Base-by-base conservation (phyloP, 2,113 vertebrate genomes). In the Boleophthalmus pectinirostris region DNA sequence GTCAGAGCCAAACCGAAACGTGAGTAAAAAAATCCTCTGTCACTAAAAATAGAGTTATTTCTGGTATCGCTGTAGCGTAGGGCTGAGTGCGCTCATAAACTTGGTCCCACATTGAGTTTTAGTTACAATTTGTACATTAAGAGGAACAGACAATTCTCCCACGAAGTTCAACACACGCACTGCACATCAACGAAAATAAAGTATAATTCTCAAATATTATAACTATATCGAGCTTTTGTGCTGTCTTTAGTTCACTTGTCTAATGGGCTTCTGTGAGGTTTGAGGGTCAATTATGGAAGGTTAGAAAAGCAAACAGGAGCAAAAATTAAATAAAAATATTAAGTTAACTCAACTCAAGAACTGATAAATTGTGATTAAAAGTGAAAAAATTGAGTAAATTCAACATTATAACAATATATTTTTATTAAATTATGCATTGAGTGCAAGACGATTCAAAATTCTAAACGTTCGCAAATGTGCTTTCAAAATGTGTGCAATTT, bases 111-210 rank as follows among this genome's bases (percentile, higher is more conserved):
- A 24, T 14, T 24, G 56, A 57, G 4, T 25, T 25, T 25, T 25
- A 89, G 82, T 83, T 90, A 82, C 84, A 85, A 64, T 89, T 89
- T 77, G 83, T 80, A 91, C 90, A 93, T 82, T 92, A 85, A 91
- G 89, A 91, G 24, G 23, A 58, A 58, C 56, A 15, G 83, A 89
- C 78, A 84, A 46, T 88, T 91, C 91, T 69, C 69, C 20, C 58
- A 61, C 58, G 15, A 61, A 61, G 24, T 9, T 54, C 51, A 33
- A 29, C 25, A n/a, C 60, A 63, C 29, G 25, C 29, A 35, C 3
- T 35, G 25, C 33, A 64, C 61, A 64, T 21, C 3, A 33, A 29
- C 29, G 2, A 29, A n/a, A 64, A 43, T 18, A 38, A 38, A 64
- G 38, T 43, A 64, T 11, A 64, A 64, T n/a, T 38, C 33, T 64